Percentiles rank a stretch among this genome's conserved stretches.
phyloP scores from a whole-genome alignment of 2,113 vertebrate genomes.

The Malurus melanocephalus region DNA sequence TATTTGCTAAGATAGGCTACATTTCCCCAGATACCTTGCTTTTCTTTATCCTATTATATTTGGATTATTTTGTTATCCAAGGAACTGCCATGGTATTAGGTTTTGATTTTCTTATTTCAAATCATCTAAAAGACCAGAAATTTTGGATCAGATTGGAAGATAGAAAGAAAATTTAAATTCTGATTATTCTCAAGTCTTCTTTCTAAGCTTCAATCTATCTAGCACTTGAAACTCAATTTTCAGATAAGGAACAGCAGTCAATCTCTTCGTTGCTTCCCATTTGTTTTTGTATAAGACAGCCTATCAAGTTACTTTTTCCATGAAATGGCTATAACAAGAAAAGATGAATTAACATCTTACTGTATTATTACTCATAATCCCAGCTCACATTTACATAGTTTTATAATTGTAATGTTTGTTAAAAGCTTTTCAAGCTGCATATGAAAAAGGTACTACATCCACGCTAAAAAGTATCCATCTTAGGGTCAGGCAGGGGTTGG shows the following conservation, averaged over 20 bases:
- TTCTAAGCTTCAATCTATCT: neutral
- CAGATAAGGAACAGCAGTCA: neutral
- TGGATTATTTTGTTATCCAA: neutral
- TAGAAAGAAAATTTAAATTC: neutral
- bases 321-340: neutral
- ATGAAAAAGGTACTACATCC: neutral
- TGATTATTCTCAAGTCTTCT: neutral
- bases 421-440: neutral
- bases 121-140: neutral
- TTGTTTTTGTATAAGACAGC: neutral
- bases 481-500: neutral
- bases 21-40: neutral
- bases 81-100: neutral
- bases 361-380: neutral
- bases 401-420: constrained; percentile 3
- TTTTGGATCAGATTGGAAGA: neutral
- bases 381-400: neutral
- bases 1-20: neutral
- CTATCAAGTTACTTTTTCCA: neutral
- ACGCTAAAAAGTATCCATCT: neutral
- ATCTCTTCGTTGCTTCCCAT: neutral
- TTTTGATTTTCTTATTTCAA: constrained; percentile 6
- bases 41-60: neutral
- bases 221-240: constrained; percentile 30
- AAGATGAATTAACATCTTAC: neutral